A percentile compares a stretch with the other conserved stretches of the same genome.
Conservation (phyloP, 2,888 invertebrate genomes). For the Tipula helvola region DNA sequence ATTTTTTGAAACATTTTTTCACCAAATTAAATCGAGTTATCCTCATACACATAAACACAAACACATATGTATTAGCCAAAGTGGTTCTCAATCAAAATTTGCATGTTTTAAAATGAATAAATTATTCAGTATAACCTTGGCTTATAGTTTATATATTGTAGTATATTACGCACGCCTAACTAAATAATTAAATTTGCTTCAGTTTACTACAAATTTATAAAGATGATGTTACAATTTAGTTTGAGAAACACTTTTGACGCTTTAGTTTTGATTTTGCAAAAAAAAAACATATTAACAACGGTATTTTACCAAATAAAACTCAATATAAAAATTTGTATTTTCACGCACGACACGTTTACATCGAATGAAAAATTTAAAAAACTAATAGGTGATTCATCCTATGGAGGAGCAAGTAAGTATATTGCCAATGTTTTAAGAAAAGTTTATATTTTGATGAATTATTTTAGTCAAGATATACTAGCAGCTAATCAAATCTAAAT, state of each 20-base stretch:
- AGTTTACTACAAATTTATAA: not conserved
- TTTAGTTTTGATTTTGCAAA: not conserved
- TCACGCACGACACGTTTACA: not conserved
- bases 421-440: not conserved
- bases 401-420: slow-evolving; percentile 59
- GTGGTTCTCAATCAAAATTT: not conserved
- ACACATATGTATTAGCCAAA: not conserved
- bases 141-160: not conserved
- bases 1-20: not conserved
- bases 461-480: not conserved
- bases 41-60: not conserved
- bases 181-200: not conserved
- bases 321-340: not conserved
- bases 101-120: not conserved
- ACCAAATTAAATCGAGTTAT: not conserved
- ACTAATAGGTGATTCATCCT: slow-evolving; percentile 52
- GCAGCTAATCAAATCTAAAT: not conserved
- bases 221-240: not conserved
- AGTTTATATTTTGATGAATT: not conserved
- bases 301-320: not conserved
- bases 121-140: not conserved
- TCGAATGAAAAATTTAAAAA: not conserved
- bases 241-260: not conserved
- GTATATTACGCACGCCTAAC: not conserved
- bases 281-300: not conserved